Conservation (phyloP, 2,797 vertebrate genomes). For the Molothrus aeneus region DNA sequence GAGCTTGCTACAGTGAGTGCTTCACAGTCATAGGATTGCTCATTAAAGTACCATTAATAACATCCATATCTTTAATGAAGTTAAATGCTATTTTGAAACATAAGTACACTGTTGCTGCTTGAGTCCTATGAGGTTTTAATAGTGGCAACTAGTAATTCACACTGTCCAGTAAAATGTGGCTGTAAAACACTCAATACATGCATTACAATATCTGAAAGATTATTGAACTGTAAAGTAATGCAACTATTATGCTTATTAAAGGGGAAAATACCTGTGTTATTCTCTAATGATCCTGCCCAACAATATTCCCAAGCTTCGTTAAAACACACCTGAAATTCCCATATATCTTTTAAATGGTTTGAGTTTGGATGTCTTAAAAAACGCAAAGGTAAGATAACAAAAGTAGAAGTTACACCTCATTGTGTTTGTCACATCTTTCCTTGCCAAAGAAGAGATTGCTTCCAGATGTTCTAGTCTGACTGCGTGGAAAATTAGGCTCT, state of each 20-base stretch:
- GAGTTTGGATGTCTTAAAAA: neutral
- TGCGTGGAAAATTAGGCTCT: conserved; percentile 21
- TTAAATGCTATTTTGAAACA: neutral
- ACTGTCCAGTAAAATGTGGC: neutral
- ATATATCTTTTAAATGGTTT: neutral
- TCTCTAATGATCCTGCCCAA: neutral
- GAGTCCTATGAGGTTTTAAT: neutral
- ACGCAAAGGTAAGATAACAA: neutral
- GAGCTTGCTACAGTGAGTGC: neutral
- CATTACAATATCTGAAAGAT: neutral
- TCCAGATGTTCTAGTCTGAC: conserved; percentile 59
- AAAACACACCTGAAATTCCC: neutral
- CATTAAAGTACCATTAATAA: neutral
- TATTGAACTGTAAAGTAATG: neutral
- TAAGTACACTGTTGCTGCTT: neutral
- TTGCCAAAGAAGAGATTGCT: conserved; percentile 49
- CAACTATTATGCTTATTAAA: neutral
- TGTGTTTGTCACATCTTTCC: conserved; percentile 3
- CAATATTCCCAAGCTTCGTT: neutral
- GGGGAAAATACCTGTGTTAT: neutral
- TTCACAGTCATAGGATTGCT: neutral
- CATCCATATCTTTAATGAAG: neutral
- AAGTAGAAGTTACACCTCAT: conserved; percentile 38
- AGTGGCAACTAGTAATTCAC: neutral
- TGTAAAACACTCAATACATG: neutral